Evolutionary conservation across 2,113 vertebrate species (phyloP).

Genomic region (Xenus cinereus): DNA sequence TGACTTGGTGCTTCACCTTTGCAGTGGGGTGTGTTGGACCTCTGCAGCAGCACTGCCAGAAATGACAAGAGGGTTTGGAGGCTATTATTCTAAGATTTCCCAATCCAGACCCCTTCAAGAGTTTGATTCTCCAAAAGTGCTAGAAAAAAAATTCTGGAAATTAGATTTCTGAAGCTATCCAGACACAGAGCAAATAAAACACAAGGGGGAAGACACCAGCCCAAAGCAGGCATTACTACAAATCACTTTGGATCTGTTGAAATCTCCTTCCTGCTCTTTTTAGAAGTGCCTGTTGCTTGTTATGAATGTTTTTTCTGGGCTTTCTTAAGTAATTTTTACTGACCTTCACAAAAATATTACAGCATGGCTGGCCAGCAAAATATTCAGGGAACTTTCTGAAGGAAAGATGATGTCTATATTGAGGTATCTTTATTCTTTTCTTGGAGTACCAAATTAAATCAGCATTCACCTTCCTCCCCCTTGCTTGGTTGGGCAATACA

Average conservation of each 20-base stretch:
- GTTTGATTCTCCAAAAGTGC: background rate
- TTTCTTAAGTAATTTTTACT: conserved; percentile 4
- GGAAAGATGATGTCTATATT: background rate
- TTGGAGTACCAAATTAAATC: conserved; percentile 44
- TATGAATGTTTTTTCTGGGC: background rate
- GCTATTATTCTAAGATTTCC: background rate
- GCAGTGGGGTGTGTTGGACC: rapidly evolving
- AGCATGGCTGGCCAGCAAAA: background rate
- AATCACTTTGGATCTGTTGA: background rate
- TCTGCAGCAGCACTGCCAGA: background rate
- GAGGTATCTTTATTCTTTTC: conserved; percentile 8
- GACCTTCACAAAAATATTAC: conserved; percentile 30
- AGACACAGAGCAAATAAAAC: background rate
- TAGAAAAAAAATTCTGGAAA: background rate
- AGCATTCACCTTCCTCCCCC: conserved; percentile 18
- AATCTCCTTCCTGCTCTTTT: background rate
- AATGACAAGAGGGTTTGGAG: background rate
- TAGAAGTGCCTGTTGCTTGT: background rate
- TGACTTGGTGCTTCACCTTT: background rate
- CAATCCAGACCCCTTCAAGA: background rate
- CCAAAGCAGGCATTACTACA: background rate
- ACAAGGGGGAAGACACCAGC: background rate
- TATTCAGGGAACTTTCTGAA: conserved; percentile 11
- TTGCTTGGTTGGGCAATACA: background rate
- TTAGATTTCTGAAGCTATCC: background rate